Base-by-base conservation (phyloP, 2,888 invertebrate species). In the Callinectes sapidus region DNA sequence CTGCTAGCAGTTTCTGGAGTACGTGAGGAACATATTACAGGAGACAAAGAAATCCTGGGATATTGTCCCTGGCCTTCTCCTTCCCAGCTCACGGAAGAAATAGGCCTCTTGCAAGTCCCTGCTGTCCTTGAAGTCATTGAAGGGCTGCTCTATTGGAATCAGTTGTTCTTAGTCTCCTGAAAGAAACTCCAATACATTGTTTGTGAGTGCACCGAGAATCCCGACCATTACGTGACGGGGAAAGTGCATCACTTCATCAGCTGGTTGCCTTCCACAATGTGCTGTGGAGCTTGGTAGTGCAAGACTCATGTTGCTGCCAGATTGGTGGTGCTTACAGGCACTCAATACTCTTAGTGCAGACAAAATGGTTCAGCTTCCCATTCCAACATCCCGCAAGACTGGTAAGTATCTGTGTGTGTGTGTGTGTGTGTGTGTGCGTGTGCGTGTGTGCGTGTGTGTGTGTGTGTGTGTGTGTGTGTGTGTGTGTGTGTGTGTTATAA, bases 341-440 rank as follows among this genome's bases (percentile, higher is more conserved):
- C 81, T 42, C 14, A 85, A 55, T 14, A 35, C 77, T 18, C 23
- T 35, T 13, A 90, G 90, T 48, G 32, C 48, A 86, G 54, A 6
- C 66, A 32, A 35, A 42, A 92, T 92, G 92, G 92, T 92, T 10
- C 87, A 88, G 28, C 90, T 85, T 16, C 90, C 92, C 28, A 90
- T 87, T 39, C 81, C 88, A 10, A 61, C 61, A 39, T 81, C 55
- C n/a, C 85, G 89, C 14, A 81, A 35, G 23, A 61, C 55, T 89
- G 92, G 92, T 92, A 92, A 92, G 92, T 81, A 18, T 32, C 6
- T 16, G n/a, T 42, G 42, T 42, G 42, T 42, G 42, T 42, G 42
- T 42, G 42, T 42, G 42, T 42, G 42, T 42, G 42, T 42, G 42
- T n/a, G n/a, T n/a, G n/a, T n/a, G n/a, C n/a, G n/a, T n/a, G n/a